Evolutionary conservation across 1,140 invertebrate genomes (phyloP).

Genomic region (Hesperophylax magnus): DNA sequence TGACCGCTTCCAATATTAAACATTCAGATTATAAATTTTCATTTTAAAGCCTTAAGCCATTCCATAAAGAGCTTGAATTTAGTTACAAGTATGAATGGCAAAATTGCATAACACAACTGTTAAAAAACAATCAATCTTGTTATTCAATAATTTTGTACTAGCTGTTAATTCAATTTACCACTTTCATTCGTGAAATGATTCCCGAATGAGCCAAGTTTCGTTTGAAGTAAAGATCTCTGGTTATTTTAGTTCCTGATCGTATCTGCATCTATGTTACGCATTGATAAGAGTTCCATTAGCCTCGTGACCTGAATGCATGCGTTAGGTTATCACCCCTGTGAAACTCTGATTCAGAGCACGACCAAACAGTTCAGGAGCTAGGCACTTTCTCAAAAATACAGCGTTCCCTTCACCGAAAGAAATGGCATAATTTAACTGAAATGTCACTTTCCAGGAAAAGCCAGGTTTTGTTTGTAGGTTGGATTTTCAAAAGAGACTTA

Average conservation of each 20-base stretch:
- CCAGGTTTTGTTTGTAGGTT: not conserved
- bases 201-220: not conserved
- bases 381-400: not conserved
- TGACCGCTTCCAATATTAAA: no score
- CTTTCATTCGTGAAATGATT: slow-evolving; percentile 12
- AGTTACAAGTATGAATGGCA: no score
- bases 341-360: not conserved
- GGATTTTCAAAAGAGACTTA: not conserved
- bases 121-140: no score
- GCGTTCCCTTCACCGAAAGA: no score
- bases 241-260: slow-evolving; percentile 12
- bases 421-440: not conserved
- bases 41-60: no score
- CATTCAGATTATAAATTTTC: no score
- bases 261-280: slow-evolving; percentile 16
- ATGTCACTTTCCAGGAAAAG: slow-evolving; percentile 7
- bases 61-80: no score
- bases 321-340: slow-evolving; percentile 15
- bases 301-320: slow-evolving; percentile 38
- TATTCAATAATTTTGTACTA: no score
- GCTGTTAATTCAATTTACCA: not conserved
- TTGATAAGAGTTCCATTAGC: slow-evolving; percentile 34
- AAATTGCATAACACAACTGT: no score
- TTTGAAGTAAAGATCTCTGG: not conserved
- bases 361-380: not conserved